phyloP scores from a whole-genome alignment of 2,888 invertebrate genomes.

The Dyspetes luteomarginatus region DNA sequence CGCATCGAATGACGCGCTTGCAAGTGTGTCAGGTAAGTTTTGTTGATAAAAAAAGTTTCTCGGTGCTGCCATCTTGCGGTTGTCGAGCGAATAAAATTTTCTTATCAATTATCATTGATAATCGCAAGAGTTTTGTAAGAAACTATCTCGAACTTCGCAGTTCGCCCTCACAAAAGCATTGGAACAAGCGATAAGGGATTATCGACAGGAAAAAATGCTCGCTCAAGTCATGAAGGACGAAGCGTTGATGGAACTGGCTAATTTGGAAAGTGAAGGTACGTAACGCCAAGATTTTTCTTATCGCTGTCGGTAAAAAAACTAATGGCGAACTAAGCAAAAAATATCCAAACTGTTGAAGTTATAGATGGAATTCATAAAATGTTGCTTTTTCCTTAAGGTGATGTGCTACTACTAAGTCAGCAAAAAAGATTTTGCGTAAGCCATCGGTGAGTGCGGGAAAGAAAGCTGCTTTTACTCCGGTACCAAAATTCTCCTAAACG shows the following conservation, averaged over 20 bases:
- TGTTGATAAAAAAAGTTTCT: not conserved
- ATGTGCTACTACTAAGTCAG: too few species aligned
- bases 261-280: constrained; percentile 55
- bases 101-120: not conserved
- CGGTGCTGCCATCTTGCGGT: not conserved
- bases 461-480: too few species aligned
- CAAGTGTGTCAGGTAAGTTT: constrained; percentile 74
- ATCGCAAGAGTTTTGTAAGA: not conserved
- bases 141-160: constrained; percentile 71
- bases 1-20: constrained; percentile 67
- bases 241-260: constrained; percentile 39
- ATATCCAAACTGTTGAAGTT: too few species aligned
- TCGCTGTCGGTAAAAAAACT: too few species aligned
- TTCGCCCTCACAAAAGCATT: constrained; percentile 84
- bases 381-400: too few species aligned
- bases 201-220: constrained; percentile 83
- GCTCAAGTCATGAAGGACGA: constrained; percentile 57
- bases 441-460: too few species aligned
- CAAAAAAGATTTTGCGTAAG: too few species aligned
- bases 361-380: too few species aligned
- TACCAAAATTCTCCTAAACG: too few species aligned
- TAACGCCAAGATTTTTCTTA: too few species aligned
- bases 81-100: constrained; percentile 4
- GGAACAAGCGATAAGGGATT: constrained; percentile 83
- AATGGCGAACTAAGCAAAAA: too few species aligned